Percentiles rank a stretch among this genome's conserved stretches.
Conservation (phyloP, 2,113 vertebrate species). For the Furnarius figulus region DNA sequence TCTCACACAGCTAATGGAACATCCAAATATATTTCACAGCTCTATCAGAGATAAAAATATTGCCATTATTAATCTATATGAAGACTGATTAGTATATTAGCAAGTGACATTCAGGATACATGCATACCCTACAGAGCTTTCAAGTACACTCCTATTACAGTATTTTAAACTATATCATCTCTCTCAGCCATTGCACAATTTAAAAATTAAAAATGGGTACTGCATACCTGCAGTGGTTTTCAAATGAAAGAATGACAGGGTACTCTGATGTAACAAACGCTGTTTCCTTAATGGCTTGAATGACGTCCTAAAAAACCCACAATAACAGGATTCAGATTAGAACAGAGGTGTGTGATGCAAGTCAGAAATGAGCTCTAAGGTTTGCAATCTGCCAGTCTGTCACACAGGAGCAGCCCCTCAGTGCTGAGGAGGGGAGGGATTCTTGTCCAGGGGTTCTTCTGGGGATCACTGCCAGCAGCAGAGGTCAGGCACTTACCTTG, state of each 20-base stretch:
- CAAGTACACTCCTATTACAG: not conserved
- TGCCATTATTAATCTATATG: not conserved
- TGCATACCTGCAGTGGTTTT: conserved; percentile 97
- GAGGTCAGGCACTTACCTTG: conserved; percentile 80
- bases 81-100: not conserved
- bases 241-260: conserved; percentile 97
- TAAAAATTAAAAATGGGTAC: not conserved
- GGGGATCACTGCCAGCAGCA: not conserved
- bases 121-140: not conserved
- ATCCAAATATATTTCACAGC: conserved; percentile 1
- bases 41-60: not conserved
- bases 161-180: not conserved
- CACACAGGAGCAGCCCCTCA: not conserved
- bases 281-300: conserved; percentile 97
- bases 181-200: not conserved
- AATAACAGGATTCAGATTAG: conserved; percentile 15
- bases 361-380: not conserved
- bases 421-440: not conserved
- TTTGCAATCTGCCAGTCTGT: not conserved
- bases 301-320: conserved; percentile 86
- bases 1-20: not conserved
- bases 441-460: not conserved
- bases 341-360: not conserved
- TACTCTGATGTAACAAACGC: conserved; percentile 95
- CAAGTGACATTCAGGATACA: not conserved